phyloP scores from a whole-genome alignment of 2,797 vertebrate species.

The Dendrocincla tyrannina region DNA sequence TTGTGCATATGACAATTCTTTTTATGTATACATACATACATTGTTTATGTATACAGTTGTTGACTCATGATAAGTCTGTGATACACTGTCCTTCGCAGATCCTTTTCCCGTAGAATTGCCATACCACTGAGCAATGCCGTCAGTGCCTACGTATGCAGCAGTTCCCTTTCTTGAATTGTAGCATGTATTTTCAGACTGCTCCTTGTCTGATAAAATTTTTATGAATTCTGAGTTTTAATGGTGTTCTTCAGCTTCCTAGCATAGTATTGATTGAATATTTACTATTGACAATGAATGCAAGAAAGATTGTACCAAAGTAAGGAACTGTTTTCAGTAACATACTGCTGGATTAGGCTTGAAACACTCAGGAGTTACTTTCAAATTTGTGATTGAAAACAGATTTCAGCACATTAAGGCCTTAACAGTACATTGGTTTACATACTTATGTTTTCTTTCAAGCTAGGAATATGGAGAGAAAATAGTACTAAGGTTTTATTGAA shows the following conservation, averaged over 20 bases:
- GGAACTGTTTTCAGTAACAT: neutral
- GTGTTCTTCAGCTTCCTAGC: neutral
- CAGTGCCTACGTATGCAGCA: neutral
- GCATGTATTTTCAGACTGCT: neutral
- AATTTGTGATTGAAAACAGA: neutral
- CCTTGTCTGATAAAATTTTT: neutral
- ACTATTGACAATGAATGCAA: neutral
- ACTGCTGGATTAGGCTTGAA: neutral
- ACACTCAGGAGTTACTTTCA: neutral
- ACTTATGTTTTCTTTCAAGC: neutral
- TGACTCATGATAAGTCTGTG: neutral
- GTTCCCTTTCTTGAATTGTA: neutral
- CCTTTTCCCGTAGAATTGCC: neutral
- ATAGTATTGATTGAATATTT: neutral
- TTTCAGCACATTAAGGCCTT: neutral
- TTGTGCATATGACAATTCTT: neutral
- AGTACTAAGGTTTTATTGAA: neutral
- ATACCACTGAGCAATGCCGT: neutral
- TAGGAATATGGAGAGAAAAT: neutral
- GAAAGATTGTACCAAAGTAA: neutral
- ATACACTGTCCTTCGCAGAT: neutral
- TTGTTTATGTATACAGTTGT: neutral
- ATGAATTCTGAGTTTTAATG: neutral
- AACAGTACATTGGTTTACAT: neutral
- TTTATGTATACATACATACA: neutral